Base-by-base conservation (phyloP, 1,140 invertebrate species). In the Leptopilina clavipes region DNA sequence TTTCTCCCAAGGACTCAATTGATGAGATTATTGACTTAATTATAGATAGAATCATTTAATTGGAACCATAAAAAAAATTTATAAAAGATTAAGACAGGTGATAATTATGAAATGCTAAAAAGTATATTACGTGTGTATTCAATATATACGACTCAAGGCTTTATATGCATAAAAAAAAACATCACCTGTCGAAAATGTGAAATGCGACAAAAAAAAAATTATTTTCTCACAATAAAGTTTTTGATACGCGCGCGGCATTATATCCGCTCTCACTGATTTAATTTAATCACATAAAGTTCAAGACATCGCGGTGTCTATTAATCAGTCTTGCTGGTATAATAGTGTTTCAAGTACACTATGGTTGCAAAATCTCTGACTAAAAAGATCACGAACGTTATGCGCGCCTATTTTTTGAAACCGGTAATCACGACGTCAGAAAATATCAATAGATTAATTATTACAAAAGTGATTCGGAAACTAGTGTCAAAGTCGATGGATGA, bases 211-310 rank as follows among this genome's bases (percentile, higher is more conserved):
- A 8, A 40, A 5, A 59, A 59, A 22, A 59, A 59, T 25, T 19
- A 25, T 59, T 59, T 59, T 59, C 54, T 18, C 54, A 25, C 54
- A 52, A 31, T 2, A 31, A 31, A 31, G 25, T 31, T 31, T 56
- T 56, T 19, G 52, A 22, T 56, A 56, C 17, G 52, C 2, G 2
- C 17, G 52, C 2, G 2, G 18, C 25, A 31, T 31, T 19, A n/a
- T 56, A 59, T 59, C 54, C 54, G 17, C 11, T 59, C 54, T 59
- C 54, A 19, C 18, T 56, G 52, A 56, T 22, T 56, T 56, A 56
- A 56, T 22, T 56, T 56, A 56, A 56, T 56, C 52, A 56, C 52
- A n/a, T n/a, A 8, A 56, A n/a, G 18, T 56, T 56, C 52, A 22
- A 17, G 17, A 56, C 52, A 56, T 56, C 18, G 52, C 17, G 5